These are phyloP conservation scores for Epinotia ramella DNA, from an alignment of 2,888 invertebrate species.

Conservation along the genomic window DNA sequence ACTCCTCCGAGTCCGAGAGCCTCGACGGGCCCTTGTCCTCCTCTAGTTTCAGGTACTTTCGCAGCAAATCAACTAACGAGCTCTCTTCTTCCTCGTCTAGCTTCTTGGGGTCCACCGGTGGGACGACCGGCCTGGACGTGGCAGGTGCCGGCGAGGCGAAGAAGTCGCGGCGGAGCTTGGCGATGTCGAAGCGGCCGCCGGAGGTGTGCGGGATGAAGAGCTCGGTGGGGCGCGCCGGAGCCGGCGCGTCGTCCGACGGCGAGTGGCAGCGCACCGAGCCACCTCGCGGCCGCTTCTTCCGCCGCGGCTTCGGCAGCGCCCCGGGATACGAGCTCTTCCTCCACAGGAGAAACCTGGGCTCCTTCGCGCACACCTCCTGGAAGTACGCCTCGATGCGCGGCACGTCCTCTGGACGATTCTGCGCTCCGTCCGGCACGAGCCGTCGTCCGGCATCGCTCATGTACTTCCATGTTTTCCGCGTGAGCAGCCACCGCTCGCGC, in stretches of 20 bases:
- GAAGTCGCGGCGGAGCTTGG: slow-evolving; percentile 88
- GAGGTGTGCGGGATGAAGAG: slow-evolving; percentile 80
- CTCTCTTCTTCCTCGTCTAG: slow-evolving; percentile 79
- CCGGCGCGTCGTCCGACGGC: slow-evolving; percentile 86
- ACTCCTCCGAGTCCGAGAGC: slow-evolving; percentile 85
- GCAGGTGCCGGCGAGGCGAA: slow-evolving; percentile 77
- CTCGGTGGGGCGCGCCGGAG: slow-evolving; percentile 78
- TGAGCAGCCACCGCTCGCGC: slow-evolving; percentile 94
- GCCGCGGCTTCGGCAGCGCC: slow-evolving; percentile 86
- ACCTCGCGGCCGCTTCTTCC: slow-evolving; percentile 85
- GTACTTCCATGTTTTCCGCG: slow-evolving; percentile 95
- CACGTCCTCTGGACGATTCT: slow-evolving; percentile 90
- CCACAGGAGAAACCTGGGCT: slow-evolving; percentile 92
- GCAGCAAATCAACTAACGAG: slow-evolving; percentile 87
- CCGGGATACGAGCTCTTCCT: slow-evolving; percentile 93
- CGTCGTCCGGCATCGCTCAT: slow-evolving; percentile 96
- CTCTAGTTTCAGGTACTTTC: slow-evolving; percentile 87
- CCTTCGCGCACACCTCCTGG: slow-evolving; percentile 91
- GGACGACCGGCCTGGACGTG: slow-evolving; percentile 73
- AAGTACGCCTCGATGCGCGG: slow-evolving; percentile 94
- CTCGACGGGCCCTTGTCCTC: slow-evolving; percentile 79
- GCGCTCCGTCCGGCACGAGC: slow-evolving; percentile 92
- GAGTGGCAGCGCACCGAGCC: slow-evolving; percentile 89
- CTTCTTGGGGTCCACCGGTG: slow-evolving; percentile 57
- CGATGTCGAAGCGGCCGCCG: slow-evolving; percentile 88